A percentile compares a stretch with the other conserved stretches of the same genome.
These are phyloP conservation scores for Montipora cactus DNA, from an alignment of 64 coral and sea anemone genomes.

Conservation along the genomic window DNA sequence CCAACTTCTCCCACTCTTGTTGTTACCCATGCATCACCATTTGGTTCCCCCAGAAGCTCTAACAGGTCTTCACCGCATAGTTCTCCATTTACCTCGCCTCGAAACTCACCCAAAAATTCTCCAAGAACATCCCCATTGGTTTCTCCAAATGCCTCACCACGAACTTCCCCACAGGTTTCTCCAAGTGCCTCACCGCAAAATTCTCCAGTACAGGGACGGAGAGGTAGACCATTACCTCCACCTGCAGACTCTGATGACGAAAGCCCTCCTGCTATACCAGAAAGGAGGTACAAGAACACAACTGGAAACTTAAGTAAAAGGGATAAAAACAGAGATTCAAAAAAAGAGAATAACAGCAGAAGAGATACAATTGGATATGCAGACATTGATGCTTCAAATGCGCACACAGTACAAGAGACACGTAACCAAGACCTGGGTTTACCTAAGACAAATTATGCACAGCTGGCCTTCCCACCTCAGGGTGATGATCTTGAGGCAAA, in stretches of 20 bases:
- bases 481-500: not conserved
- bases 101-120: constrained; percentile 77
- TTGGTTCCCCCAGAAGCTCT: constrained; percentile 70
- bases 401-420: not conserved
- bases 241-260: constrained; percentile 75
- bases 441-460: constrained; percentile 80
- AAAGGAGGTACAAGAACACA: constrained; percentile 73
- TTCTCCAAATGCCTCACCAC: constrained; percentile 78
- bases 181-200: constrained; percentile 72
- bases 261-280: constrained; percentile 85
- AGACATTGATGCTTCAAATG: constrained; percentile 60
- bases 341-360: constrained; percentile 7
- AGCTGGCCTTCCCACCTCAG: constrained; percentile 71
- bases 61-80: constrained; percentile 76
- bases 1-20: constrained; percentile 90
- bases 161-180: constrained; percentile 64
- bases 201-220: constrained; percentile 70
- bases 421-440: constrained; percentile 9
- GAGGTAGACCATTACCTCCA: constrained; percentile 70
- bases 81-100: constrained; percentile 87
- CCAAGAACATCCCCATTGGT: constrained; percentile 45
- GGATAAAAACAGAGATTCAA: constrained; percentile 1
- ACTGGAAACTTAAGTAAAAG: not conserved
- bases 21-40: constrained; percentile 87
- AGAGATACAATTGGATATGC: constrained; percentile 71